phyloP scores from a whole-genome alignment of 2,797 vertebrate species.

The Eidolon dupreanum region DNA sequence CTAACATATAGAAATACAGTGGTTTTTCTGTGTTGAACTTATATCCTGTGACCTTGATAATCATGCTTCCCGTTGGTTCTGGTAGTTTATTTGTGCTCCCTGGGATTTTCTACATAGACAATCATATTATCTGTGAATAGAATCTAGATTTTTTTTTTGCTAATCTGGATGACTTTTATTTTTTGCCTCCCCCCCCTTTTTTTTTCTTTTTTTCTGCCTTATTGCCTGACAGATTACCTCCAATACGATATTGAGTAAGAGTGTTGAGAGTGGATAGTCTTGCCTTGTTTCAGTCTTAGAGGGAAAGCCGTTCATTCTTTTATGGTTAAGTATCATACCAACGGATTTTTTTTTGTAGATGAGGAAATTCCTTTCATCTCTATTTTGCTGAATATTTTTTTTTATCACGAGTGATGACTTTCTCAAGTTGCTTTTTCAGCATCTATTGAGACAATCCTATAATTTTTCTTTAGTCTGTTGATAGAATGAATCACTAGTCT shows the following conservation, averaged over 20 bases:
- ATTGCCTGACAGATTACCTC: background rate
- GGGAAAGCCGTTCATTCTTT: background rate
- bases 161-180: background rate
- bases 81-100: slow-evolving; percentile 19
- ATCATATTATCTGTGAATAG: background rate
- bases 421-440: slow-evolving; percentile 6
- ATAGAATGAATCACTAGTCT: background rate
- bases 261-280: background rate
- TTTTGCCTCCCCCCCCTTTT: background rate
- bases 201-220: background rate
- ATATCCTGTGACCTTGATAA: background rate
- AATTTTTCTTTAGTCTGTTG: background rate
- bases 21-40: slow-evolving; percentile 8
- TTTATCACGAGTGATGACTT: background rate
- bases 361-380: background rate
- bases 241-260: background rate
- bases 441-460: background rate
- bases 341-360: background rate
- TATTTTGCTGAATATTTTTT: background rate
- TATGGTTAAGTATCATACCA: background rate
- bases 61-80: background rate
- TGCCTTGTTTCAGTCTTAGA: background rate
- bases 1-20: background rate
- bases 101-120: background rate
- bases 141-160: slow-evolving; percentile 2